Conservation (phyloP, 2,113 vertebrate species). For the Oreochromis aureus region DNA sequence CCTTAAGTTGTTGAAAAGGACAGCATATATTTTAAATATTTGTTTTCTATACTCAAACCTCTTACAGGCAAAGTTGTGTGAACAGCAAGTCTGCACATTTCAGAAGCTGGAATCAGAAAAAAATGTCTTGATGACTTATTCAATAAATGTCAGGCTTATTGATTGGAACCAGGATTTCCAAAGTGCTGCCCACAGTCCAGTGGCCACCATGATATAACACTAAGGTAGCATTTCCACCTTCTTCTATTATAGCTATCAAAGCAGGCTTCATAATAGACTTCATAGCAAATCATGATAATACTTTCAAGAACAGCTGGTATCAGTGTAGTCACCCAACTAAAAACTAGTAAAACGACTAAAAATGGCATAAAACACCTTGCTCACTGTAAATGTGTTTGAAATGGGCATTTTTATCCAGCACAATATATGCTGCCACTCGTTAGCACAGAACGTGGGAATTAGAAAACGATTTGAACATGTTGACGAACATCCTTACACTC, state of each 20-base stretch:
- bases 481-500: background rate
- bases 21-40: background rate
- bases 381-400: background rate
- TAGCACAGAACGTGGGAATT: background rate
- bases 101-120: background rate
- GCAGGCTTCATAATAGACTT: background rate
- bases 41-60: background rate
- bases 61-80: background rate
- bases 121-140: background rate
- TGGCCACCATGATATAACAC: background rate
- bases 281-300: background rate
- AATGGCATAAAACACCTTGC: background rate
- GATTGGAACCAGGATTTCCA: background rate
- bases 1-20: background rate
- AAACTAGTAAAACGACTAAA: background rate
- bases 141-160: background rate
- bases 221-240: background rate
- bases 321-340: background rate
- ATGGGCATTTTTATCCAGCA: background rate
- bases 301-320: background rate
- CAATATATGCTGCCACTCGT: background rate
- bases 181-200: background rate
- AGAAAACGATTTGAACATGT: background rate
- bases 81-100: background rate
- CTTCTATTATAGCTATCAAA: background rate